A percentile compares a stretch with the other conserved stretches of the same genome.
Conservation (phyloP, 2,113 vertebrate species). For the Dasyurus viverrinus region DNA sequence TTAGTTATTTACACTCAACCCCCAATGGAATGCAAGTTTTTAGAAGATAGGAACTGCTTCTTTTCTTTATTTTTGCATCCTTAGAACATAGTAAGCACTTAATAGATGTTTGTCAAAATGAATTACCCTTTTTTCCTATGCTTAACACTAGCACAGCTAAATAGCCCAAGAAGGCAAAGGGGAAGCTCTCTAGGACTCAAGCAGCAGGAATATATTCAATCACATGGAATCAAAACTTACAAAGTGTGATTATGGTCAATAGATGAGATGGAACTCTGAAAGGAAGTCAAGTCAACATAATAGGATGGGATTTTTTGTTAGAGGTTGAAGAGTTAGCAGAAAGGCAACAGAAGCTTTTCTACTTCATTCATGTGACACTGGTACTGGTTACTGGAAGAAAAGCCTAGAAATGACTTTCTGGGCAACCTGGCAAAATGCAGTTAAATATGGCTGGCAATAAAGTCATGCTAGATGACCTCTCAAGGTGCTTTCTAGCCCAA, state of each 20-base stretch:
- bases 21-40: neutral
- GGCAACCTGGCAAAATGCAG: neutral
- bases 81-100: neutral
- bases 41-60: neutral
- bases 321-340: neutral
- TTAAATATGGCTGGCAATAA: neutral
- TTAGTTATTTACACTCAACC: neutral
- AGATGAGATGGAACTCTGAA: neutral
- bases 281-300: neutral
- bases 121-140: neutral
- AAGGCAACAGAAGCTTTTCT: neutral
- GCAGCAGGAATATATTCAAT: neutral
- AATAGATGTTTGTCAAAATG: neutral
- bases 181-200: too few relatives aligned
- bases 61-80: neutral
- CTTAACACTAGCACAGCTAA: neutral
- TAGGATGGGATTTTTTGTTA: neutral
- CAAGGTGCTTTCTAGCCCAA: slow-evolving; percentile 6
- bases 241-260: neutral
- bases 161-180: neutral
- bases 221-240: neutral
- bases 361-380: neutral
- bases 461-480: neutral
- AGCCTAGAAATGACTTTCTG: neutral
- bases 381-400: neutral